Evolutionary conservation across 2,888 invertebrate genomes (phyloP).

Genomic region (Hemaris fuciformis): DNA sequence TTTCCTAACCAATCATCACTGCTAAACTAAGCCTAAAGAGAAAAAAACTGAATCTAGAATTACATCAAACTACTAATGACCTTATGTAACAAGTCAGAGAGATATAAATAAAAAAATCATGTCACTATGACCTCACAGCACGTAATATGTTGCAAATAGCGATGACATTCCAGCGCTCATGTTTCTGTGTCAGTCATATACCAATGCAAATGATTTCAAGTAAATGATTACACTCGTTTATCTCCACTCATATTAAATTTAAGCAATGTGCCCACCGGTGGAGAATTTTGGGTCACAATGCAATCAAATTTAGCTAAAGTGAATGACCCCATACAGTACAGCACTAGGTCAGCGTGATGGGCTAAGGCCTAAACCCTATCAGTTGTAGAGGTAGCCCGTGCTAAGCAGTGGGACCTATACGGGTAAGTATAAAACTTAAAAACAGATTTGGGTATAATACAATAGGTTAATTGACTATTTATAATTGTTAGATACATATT

Average conservation of each 20-base stretch:
- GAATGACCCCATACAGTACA: neutral
- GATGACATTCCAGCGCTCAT: slow-evolving; percentile 2
- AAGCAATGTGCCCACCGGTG: neutral
- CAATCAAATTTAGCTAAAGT: neutral
- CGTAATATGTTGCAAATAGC: slow-evolving; percentile 5
- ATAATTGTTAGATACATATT: too few relatives aligned
- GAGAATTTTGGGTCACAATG: neutral
- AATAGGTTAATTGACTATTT: too few relatives aligned
- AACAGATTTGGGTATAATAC: too few relatives aligned
- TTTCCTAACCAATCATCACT: too few relatives aligned
- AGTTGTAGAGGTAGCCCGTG: too few relatives aligned
- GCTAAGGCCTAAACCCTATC: too few relatives aligned
- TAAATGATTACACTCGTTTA: slow-evolving; percentile 3
- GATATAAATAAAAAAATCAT: slow-evolving; percentile 4
- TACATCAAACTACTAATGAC: neutral
- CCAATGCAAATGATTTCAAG: slow-evolving; percentile 4
- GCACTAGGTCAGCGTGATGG: too few relatives aligned
- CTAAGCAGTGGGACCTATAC: too few relatives aligned
- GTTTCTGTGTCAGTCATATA: slow-evolving; percentile 5
- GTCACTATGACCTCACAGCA: slow-evolving; percentile 8
- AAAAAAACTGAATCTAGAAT: neutral
- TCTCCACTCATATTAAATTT: slow-evolving; percentile 3
- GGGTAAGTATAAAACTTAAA: too few relatives aligned
- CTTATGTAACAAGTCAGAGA: neutral
- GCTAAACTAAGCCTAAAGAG: too few relatives aligned